A percentile compares a stretch with the other conserved stretches of the same genome.
phyloP scores from a whole-genome alignment of 1,140 invertebrate species.

The Diorhabda elongata region DNA sequence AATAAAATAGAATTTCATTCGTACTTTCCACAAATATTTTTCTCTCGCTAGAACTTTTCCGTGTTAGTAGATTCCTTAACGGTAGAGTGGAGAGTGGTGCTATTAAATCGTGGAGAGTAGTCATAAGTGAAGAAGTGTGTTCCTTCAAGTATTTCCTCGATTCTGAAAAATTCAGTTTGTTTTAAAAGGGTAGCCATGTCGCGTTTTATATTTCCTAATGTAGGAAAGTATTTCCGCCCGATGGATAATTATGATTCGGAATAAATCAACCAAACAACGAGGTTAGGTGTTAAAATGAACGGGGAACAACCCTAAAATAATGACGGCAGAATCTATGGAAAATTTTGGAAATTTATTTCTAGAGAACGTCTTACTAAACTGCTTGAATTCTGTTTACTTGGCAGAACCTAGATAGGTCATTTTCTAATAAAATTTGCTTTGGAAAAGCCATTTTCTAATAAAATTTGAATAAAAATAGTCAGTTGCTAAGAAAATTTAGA shows the following conservation, averaged over 20 bases:
- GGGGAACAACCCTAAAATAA: no score
- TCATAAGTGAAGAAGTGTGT: constrained; percentile 2
- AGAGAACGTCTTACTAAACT: no score
- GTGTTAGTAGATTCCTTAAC: constrained; percentile 2
- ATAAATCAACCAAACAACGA: no score
- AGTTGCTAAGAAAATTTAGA: no score
- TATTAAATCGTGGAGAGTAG: constrained; percentile 2
- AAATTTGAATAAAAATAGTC: no score
- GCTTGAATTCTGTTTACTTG: no score
- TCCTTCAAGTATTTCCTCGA: not conserved
- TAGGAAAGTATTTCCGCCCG: not conserved
- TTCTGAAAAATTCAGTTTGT: constrained; percentile 2
- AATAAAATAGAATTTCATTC: not conserved
- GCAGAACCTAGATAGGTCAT: no score
- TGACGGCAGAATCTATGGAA: no score
- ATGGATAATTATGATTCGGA: not conserved
- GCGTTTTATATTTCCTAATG: constrained; percentile 3
- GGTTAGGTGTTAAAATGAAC: no score
- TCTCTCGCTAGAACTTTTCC: not conserved
- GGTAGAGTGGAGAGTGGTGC: not conserved
- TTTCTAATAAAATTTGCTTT: no score
- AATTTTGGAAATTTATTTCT: no score
- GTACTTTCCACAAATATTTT: not conserved
- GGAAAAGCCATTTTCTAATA: no score
- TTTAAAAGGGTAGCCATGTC: constrained; percentile 2